Base-by-base conservation (phyloP, 2,113 vertebrate genomes). In the Pseudonaja textilis region DNA sequence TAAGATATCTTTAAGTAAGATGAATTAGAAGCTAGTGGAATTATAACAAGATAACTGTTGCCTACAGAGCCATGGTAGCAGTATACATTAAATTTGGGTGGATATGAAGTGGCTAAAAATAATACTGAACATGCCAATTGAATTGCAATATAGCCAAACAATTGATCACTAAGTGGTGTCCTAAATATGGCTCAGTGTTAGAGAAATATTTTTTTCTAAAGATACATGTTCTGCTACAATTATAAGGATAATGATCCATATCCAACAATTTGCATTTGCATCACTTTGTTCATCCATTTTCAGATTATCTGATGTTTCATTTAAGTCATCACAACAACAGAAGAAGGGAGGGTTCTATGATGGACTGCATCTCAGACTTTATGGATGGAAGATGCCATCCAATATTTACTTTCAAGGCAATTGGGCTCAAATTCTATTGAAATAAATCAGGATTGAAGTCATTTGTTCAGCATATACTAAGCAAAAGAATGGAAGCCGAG, bases 201-300 rank as follows among this genome's bases (percentile, higher is more conserved):
- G 61, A 93, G 93, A 92, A 92, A 91, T 90, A 87, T 61, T 74
- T 88, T 95, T 93, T 20, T 23, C 59, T 39, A 25, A 0, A 89
- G 93, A 90, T 45, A 87, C 69, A 69, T 18, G 81, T 52, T 91
- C 87, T 91, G 88, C 93, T 92, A 95, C 95, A 94, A 95, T 95
- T 34, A 29, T 87, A 91, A 91, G 57, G 85, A 64, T 87, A 85
- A 91, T 8, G n/a, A 96, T 97, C 94, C 91, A 92, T 95, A 91
- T 90, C 57, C 14, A 34, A 22, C 34, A 34, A 54, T 88, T 88
- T 55, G 56, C 20, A 88, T n/a, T 16, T n/a, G 4, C 50, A 88
- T 88, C 29, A 56, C 16, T 88, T 56, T 55, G 12, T 20, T 88
- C 85, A 50, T 88, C 14, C 14, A 88, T 5, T 52, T 50, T n/a